Base-by-base conservation (phyloP, 2,113 vertebrate species). In the Colaptes auratus region DNA sequence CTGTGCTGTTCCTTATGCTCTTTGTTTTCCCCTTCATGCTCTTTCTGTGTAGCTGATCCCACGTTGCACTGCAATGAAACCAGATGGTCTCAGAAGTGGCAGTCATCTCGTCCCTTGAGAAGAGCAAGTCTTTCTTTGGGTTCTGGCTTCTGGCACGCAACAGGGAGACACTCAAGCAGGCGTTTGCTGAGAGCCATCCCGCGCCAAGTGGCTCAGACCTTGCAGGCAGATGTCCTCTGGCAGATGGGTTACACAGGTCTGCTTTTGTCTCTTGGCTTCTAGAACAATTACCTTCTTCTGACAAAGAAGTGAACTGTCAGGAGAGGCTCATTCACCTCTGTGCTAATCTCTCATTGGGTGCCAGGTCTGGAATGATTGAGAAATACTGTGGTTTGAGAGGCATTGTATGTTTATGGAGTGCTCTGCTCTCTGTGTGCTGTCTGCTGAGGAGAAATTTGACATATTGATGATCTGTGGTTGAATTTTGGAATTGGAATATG, bases 171-270 rank as follows among this genome's bases (percentile, higher is more conserved):
- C 96, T 99, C 99, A 1, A 99, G 99, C 94, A 95, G 99, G 17
- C 98, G 99, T 14, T 92, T 99, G 86, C 98, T 99, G 35, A 98
- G 99, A 15, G 99, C 99, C 64, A 99, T 99, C 82, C 99, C 99
- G 4, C 98, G 99, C 60, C 99, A 99, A 39, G 99, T 99, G 0
- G 99, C 99, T 35, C 99, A 99, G 97, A 99, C 99, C 39, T 96
- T 99, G 92, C 99, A 99, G 97, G 99, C 99, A 1, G 99, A 99
- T 3, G 99, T 99, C 18, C 98, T 99, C 53, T 99, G 99, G 99
- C 99, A 99, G 96, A 99, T 99, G 99, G 99, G 99, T 66, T 98
- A 99, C 93, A 99, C 99, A 48, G 99, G 99, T 99, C 39, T 65
- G 97, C 60, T 80, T 61, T 30, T 67, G 12, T n/a, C 27, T 52